Evolutionary conservation across 2,797 vertebrate species (phyloP).

Genomic region (Hydrocynus forskahlii): DNA sequence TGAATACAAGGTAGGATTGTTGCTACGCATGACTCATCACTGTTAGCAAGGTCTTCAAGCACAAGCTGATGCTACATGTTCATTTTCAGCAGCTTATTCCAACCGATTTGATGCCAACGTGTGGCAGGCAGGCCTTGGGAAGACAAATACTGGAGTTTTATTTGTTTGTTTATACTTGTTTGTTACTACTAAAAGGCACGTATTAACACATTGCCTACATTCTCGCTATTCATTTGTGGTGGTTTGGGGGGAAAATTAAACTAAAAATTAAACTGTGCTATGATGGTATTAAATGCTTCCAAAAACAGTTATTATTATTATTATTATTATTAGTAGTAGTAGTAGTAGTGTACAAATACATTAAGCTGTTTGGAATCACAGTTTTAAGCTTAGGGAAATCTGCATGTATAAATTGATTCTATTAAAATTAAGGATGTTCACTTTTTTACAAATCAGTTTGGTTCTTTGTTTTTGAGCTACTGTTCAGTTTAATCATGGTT

Average conservation of each 20-base stretch:
- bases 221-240: neutral
- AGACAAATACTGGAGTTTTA: neutral
- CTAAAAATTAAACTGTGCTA: neutral
- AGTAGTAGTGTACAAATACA: too few relatives aligned
- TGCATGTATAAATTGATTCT: too few relatives aligned
- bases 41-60: neutral
- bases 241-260: neutral
- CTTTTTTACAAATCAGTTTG: too few relatives aligned
- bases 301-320: too few relatives aligned
- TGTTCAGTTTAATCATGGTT: too few relatives aligned
- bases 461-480: too few relatives aligned
- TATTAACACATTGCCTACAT: neutral
- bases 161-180: neutral
- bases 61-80: neutral
- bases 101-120: neutral
- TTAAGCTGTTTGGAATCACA: too few relatives aligned
- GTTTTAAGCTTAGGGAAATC: too few relatives aligned
- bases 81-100: neutral
- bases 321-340: too few relatives aligned
- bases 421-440: too few relatives aligned
- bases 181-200: neutral
- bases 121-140: neutral
- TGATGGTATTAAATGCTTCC: neutral
- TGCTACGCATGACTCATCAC: conserved; percentile 11
- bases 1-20: neutral